Conservation (phyloP, 2,888 invertebrate genomes). For the Xiphydria camelus region DNA sequence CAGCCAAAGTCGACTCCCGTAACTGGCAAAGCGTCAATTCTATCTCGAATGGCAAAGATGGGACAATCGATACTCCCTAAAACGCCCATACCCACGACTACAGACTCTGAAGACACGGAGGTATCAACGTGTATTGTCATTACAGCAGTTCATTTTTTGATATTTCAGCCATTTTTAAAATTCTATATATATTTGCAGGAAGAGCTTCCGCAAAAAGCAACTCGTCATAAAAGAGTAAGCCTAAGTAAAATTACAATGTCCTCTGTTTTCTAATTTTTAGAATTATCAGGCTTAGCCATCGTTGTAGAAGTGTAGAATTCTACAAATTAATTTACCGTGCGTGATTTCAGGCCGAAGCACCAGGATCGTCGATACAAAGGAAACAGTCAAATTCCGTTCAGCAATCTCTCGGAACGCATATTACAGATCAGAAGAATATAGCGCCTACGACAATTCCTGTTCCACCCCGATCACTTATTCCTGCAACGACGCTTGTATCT, state of each 20-base stretch:
- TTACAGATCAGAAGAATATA: conserved; percentile 6
- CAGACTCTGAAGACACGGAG: conserved; percentile 60
- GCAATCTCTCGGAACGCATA: no score
- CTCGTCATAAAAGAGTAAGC: conserved; percentile 30
- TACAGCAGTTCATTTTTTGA: background rate
- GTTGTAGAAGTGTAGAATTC: no score
- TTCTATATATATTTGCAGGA: conserved; percentile 25
- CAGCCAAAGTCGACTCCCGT: conserved; percentile 23
- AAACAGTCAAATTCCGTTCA: conserved; percentile 14
- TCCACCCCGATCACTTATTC: conserved; percentile 26
- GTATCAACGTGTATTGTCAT: conserved; percentile 30
- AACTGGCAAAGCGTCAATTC: conserved; percentile 57
- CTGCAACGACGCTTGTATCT: conserved; percentile 11
- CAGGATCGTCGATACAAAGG: conserved; percentile 1
- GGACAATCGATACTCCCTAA: conserved; percentile 62
- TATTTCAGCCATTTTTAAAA: conserved; percentile 10
- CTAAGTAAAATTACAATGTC: background rate
- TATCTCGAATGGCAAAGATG: conserved; percentile 65
- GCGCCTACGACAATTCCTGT: conserved; percentile 17
- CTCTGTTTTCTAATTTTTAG: no score
- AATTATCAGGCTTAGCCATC: no score
- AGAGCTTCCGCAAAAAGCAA: conserved; percentile 23
- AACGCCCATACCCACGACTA: conserved; percentile 43
- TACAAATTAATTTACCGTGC: no score
- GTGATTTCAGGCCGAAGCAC: conserved; percentile 6